A percentile compares a stretch with the other conserved stretches of the same genome.
phyloP scores from a whole-genome alignment of 92 coral and sea anemone species.

The Epizoanthus scotinus region DNA sequence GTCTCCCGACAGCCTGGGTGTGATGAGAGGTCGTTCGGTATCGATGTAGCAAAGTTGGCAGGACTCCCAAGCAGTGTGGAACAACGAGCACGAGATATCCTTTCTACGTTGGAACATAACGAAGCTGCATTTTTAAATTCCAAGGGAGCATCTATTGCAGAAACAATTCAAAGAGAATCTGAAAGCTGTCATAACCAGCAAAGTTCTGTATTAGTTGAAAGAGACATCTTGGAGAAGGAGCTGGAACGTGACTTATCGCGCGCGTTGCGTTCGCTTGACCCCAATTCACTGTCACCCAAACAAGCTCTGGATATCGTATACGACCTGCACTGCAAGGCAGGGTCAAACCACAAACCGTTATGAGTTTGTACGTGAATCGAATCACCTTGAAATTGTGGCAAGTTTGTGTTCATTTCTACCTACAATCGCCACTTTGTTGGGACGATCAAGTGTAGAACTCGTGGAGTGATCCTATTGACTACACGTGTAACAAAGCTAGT shows the following conservation, averaged over 20 bases:
- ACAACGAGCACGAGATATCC: conserved; percentile 68
- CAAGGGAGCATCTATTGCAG: background rate
- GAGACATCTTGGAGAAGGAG: conserved; percentile 1
- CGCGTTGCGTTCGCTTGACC: conserved; percentile 53
- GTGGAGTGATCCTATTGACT: no score
- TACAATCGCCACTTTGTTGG: no score
- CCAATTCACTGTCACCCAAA: conserved; percentile 54
- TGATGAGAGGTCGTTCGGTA: conserved; percentile 74
- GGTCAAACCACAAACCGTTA: background rate
- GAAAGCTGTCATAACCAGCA: background rate
- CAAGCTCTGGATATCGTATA: conserved; percentile 58
- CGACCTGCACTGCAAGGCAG: conserved; percentile 54
- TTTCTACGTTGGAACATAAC: conserved; percentile 53
- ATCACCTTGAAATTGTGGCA: no score
- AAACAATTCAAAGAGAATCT: background rate
- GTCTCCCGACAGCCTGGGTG: conserved; percentile 60
- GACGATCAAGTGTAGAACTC: no score
- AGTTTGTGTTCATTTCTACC: no score
- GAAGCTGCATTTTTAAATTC: conserved; percentile 23
- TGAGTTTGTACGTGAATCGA: no score
- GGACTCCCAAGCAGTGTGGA: conserved; percentile 73
- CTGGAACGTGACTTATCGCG: conserved; percentile 41
- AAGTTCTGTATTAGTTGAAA: background rate
- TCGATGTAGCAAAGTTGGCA: conserved; percentile 83
- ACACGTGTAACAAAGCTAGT: no score